These are phyloP conservation scores for Pharmacophagus antenor DNA, from an alignment of 2,888 invertebrate species.

Conservation along the genomic window DNA sequence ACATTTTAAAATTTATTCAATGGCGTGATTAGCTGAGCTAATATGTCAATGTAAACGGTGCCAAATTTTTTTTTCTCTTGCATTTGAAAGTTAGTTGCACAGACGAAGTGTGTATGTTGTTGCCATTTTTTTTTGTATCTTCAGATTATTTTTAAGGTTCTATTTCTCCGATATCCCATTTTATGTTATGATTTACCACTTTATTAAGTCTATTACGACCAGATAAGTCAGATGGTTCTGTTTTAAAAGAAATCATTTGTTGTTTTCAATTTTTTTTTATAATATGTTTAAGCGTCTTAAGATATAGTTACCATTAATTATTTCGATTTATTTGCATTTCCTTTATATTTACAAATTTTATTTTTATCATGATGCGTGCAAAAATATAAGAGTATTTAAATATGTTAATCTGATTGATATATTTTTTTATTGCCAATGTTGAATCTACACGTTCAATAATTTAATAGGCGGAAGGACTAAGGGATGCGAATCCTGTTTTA, in stretches of 20 bases:
- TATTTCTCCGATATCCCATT: constrained; percentile 24
- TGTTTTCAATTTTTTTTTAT: constrained; percentile 36
- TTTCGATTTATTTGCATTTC: constrained; percentile 36
- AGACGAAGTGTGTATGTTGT: constrained; percentile 29
- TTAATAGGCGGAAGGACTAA: neutral
- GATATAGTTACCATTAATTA: constrained; percentile 42
- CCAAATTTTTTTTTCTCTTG: constrained; percentile 21
- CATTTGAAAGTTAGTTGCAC: constrained; percentile 27
- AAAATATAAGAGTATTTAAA: constrained; percentile 16
- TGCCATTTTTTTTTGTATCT: constrained; percentile 29
- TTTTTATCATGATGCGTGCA: constrained; percentile 31
- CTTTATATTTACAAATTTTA: constrained; percentile 25
- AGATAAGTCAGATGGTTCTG: constrained; percentile 28
- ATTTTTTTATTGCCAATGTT: constrained; percentile 15
- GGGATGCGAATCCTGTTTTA: neutral
- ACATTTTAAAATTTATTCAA: neutral
- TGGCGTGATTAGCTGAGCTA: neutral
- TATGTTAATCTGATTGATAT: constrained; percentile 13
- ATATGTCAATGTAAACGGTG: constrained; percentile 2
- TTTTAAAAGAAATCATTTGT: constrained; percentile 34
- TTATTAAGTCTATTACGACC: constrained; percentile 29
- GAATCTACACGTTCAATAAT: constrained; percentile 17
- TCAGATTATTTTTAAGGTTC: constrained; percentile 27
- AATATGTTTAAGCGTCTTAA: constrained; percentile 34
- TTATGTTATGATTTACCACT: neutral